Evolutionary conservation across 2,888 invertebrate species (phyloP), one percentile per base, ranked within the genome.

Genomic region (Trichopoda pennipes): DNA sequence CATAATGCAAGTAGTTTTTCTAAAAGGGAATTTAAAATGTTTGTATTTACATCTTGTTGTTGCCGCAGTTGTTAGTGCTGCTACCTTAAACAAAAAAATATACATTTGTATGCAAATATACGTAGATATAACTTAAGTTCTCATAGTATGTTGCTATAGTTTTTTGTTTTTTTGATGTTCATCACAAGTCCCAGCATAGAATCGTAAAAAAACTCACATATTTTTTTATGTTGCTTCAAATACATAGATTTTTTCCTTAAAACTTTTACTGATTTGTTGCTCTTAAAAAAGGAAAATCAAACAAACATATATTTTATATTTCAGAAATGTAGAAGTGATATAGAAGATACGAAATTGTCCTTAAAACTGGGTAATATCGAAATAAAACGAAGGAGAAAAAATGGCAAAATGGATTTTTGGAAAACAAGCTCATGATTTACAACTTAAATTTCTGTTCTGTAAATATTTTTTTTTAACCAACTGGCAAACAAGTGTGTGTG

Each of bases 381-480:
- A 38, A 38, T 38, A 6, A 8, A 35, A 21, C 3, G 35, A 56
- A 32, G 10, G 44, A 16, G 1, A n/a, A 21, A 23, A 55, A n/a
- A n/a, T 19, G 3, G 44, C 35, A 58, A 56, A 73, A 60, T 38
- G n/a, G 49, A 77, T 63, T 55, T 47, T 73, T 51, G 19, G 55
- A 66, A 38, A 82, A 82, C 78, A 66, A 79, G 70, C 82, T 72
- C 70, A 61, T 79, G 82, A 79, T 82, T 79, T 82, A 79, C 82
- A 78, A 35, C 70, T 75, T 12, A 38, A 68, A 79, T 82, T 79
- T 81, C 55, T 78, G 53, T 66, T 58, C 69, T 70, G 70, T 72
- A 72, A 56, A 14, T 44, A 9, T 17, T n/a, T 63, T 69, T 51
- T 64, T 69, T 53, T 64, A 61, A n/a, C 21, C 16, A 61, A 19